Conservation (phyloP, 2,797 vertebrate species). For the Rhodeus uyekii region DNA sequence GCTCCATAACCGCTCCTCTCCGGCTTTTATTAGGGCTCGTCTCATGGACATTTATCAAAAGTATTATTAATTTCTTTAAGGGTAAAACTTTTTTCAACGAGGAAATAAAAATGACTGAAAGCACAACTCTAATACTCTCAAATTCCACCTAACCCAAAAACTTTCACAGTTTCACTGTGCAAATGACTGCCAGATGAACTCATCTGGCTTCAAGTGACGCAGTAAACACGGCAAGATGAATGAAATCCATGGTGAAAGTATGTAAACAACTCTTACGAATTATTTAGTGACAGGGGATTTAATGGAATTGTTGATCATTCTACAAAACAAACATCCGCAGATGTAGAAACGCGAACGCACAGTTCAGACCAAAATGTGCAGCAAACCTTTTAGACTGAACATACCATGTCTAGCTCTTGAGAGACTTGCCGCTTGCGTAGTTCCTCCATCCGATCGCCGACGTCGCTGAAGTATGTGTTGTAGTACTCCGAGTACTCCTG, state of each 20-base stretch:
- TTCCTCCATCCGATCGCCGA: slow-evolving; percentile 96
- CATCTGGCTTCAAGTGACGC: not conserved
- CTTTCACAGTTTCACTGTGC: not conserved
- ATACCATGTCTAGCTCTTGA: slow-evolving; percentile 91
- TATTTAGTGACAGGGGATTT: not conserved
- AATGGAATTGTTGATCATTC: not conserved
- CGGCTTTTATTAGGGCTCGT: not conserved
- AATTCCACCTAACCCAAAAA: not conserved
- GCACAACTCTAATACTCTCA: not conserved
- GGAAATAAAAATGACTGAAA: not conserved
- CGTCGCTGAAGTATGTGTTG: slow-evolving; percentile 94
- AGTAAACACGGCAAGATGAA: not conserved
- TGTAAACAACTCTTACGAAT: not conserved
- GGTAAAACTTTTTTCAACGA: not conserved
- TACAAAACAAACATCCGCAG: not conserved
- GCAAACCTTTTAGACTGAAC: slow-evolving; percentile 39
- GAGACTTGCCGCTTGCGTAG: slow-evolving; percentile 90
- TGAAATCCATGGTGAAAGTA: not conserved
- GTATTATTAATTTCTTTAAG: not conserved
- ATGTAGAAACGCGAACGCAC: not conserved
- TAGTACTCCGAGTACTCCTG: slow-evolving; percentile 98
- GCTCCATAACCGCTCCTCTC: not conserved
- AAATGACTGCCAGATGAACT: slow-evolving; percentile 25
- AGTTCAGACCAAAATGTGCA: not conserved
- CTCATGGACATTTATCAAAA: not conserved